phyloP scores from a whole-genome alignment of 2,113 vertebrate species.

The Euleptes europaea region DNA sequence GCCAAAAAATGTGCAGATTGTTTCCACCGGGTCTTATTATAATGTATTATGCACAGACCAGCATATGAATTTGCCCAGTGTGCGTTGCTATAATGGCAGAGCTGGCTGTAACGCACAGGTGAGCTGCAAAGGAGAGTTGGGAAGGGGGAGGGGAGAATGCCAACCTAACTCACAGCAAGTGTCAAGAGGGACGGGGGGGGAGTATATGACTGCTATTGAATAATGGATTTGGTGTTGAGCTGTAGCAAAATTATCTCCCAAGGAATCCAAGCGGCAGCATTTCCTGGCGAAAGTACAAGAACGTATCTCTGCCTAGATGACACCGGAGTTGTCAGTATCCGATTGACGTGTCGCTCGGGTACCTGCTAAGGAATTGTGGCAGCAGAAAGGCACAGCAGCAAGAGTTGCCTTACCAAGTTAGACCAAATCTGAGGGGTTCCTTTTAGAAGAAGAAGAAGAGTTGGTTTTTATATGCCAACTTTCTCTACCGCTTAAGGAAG shows the following conservation, averaged over 20 bases:
- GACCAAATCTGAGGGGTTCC: no score
- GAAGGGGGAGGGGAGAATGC: neutral
- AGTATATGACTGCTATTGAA: neutral
- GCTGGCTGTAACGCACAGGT: neutral
- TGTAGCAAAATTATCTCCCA: neutral
- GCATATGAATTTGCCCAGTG: conserved; percentile 26
- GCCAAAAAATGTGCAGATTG: neutral
- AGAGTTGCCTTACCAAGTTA: no score
- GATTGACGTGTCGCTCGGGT: neutral
- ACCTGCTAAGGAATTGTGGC: neutral
- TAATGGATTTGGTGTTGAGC: neutral
- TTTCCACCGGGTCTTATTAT: conserved; percentile 25
- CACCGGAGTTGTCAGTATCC: neutral
- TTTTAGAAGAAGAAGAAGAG: no score
- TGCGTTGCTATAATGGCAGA: conserved; percentile 2
- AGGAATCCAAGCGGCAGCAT: neutral
- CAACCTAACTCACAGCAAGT: neutral
- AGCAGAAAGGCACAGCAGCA: neutral
- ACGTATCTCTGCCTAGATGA: neutral
- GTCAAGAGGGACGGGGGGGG: neutral
- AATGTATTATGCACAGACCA: conserved; percentile 7
- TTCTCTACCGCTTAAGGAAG: no score
- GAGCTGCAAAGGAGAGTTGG: neutral
- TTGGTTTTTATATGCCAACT: no score
- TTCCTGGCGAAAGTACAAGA: neutral